Base-by-base conservation (phyloP, 2,888 invertebrate species). In the Furcula furcula region DNA sequence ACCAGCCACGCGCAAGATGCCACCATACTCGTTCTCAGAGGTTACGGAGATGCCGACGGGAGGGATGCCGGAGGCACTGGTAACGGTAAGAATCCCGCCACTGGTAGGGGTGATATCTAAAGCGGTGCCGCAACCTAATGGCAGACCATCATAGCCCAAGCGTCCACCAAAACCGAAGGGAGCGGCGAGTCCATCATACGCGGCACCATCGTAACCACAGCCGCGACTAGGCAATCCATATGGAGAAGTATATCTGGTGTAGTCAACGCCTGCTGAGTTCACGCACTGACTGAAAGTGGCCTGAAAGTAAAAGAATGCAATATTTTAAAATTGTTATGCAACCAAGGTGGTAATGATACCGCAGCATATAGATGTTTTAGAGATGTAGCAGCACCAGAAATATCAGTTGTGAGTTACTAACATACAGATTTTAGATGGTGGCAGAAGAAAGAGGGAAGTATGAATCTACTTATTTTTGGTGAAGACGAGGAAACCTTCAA, bases 1-100 rank as follows among this genome's bases (percentile, higher is more conserved):
- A 29, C 49, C 57, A 23, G 0, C 2, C 0, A 47, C 45, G 4
- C 11, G 27, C 4, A 57, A 7, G 7, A 4, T 4, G 11, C 56
- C 56, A 12, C 55, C 55, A 9, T 35, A 40, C 1, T 40, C 19
- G 7, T 57, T 57, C 2, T 57, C 58, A 6, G 56, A 57, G 3
- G 29, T 28, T 2, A 57, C 16, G 2, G 46, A 36, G 4, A 56
- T n/a, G 2, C 57, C 51, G 3, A 11, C 38, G 3, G 55, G 54
- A 12, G 39, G 13, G 3, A 38, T 30, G 4, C 33, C 11, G 6
- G 51, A 55, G 1, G 26, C 15, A n/a, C 36, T 46, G 12, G 36
- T 12, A 11, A 55, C 22, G 0, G 42, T 15, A 0, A 56, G 12
- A 9, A 21, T 15, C 7, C 55, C 39, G 15, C 43, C 36, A 7